Conservation (phyloP, 2,888 invertebrate genomes). For the Tenthredo scrophulariae region DNA sequence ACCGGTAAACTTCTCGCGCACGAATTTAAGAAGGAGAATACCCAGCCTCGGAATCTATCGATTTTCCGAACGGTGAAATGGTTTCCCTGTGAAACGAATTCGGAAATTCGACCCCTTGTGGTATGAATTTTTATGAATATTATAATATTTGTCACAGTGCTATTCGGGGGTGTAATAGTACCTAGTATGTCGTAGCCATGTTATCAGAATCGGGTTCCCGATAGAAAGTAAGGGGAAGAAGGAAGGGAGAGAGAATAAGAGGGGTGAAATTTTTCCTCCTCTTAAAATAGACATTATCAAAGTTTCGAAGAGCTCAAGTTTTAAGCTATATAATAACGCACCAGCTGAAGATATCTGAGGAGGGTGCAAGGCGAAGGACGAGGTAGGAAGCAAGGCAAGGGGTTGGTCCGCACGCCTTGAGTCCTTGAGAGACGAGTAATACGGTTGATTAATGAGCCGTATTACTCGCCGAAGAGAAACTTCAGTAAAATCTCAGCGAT, state of each 20-base stretch:
- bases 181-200: background rate
- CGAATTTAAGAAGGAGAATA: background rate
- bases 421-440: conserved; percentile 55
- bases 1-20: background rate
- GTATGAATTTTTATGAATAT: too few relatives aligned
- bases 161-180: background rate
- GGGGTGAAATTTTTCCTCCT: background rate
- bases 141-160: too few relatives aligned
- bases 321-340: conserved; percentile 40
- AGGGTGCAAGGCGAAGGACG: conserved; percentile 3
- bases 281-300: conserved; percentile 58
- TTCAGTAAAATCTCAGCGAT: conserved; percentile 54
- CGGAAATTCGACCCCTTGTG: too few relatives aligned
- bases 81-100: too few relatives aligned
- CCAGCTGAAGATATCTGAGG: conserved; percentile 31
- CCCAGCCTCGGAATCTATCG: too few relatives aligned
- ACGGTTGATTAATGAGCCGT: conserved; percentile 60
- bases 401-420: conserved; percentile 19
- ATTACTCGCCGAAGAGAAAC: conserved; percentile 55
- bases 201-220: background rate
- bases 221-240: background rate
- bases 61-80: too few relatives aligned
- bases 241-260: background rate
- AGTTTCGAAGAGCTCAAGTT: conserved; percentile 56
- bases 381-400: background rate